Evolutionary conservation across 2,888 invertebrate genomes (phyloP).

Genomic region (Neoitamus cyanurus): DNA sequence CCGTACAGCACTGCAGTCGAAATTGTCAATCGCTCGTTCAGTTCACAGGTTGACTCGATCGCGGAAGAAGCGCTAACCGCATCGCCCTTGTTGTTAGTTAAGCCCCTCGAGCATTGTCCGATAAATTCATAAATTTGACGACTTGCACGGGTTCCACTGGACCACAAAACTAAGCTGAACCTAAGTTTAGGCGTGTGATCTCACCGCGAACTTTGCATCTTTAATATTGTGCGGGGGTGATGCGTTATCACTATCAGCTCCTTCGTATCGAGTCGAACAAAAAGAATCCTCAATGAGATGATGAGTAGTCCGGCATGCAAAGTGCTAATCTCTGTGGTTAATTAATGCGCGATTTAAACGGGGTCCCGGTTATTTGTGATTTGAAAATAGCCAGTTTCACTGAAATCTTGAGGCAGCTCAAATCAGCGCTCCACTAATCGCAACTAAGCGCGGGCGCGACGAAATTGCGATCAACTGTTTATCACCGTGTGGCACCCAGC

Average conservation of each 20-base stretch:
- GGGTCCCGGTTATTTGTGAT: background rate
- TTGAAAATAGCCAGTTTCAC: background rate
- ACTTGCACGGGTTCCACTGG: background rate
- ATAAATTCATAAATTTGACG: background rate
- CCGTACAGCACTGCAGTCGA: background rate
- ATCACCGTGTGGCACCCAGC: background rate
- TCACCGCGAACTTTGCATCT: constrained; percentile 26
- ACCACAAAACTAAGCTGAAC: background rate
- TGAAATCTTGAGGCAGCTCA: background rate
- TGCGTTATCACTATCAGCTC: constrained; percentile 25
- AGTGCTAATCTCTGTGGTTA: background rate
- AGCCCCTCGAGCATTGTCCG: background rate
- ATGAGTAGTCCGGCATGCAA: background rate
- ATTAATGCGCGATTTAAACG: constrained; percentile 32
- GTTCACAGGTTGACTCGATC: constrained; percentile 9
- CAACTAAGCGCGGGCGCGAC: background rate
- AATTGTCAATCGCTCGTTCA: background rate
- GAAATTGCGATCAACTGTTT: background rate
- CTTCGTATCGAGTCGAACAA: background rate
- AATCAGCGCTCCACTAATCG: background rate
- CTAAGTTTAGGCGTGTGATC: background rate
- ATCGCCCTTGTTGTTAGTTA: background rate
- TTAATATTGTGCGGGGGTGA: constrained; percentile 39
- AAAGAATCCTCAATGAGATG: background rate
- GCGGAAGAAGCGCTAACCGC: background rate